phyloP scores from a whole-genome alignment of 37 sponge, comb jelly and placozoan species.

The Eunapius fragilis region DNA sequence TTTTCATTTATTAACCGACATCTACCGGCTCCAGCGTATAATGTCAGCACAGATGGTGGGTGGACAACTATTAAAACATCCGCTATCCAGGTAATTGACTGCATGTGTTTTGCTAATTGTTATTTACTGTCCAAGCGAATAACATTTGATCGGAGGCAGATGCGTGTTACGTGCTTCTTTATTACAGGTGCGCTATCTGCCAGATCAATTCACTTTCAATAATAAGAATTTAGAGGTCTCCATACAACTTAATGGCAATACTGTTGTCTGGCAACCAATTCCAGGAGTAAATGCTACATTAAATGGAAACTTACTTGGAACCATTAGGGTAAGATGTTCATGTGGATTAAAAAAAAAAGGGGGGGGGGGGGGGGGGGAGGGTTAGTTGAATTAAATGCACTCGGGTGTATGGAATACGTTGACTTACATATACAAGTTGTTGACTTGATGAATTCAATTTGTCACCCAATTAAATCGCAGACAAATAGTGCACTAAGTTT shows the following conservation, averaged over 20 bases:
- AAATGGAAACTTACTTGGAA: conserved; percentile 67
- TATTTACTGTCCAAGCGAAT: too few relatives aligned
- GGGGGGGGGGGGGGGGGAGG: too few relatives aligned
- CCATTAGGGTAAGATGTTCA: conserved; percentile 40
- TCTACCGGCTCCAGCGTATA: conserved; percentile 46
- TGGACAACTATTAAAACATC: conserved; percentile 49
- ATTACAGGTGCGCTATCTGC: conserved; percentile 51
- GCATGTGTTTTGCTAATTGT: too few relatives aligned
- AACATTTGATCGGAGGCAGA: not conserved
- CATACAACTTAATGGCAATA: conserved; percentile 25
- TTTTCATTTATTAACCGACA: conserved; percentile 60
- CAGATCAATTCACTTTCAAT: conserved; percentile 27
- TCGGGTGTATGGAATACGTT: too few relatives aligned
- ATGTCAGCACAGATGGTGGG: conserved; percentile 13
- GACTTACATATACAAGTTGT: too few relatives aligned
- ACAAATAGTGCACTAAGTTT: too few relatives aligned
- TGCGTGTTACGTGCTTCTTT: not conserved
- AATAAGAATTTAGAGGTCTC: conserved; percentile 44
- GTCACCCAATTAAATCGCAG: too few relatives aligned
- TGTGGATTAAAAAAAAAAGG: too few relatives aligned
- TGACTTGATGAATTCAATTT: too few relatives aligned
- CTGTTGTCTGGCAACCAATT: conserved; percentile 46
- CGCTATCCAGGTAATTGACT: conserved; percentile 29
- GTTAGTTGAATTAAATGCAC: too few relatives aligned
- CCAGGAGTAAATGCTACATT: conserved; percentile 36